phyloP scores from a whole-genome alignment of 2,888 invertebrate species.

The Trissonchulus latispiculum region DNA sequence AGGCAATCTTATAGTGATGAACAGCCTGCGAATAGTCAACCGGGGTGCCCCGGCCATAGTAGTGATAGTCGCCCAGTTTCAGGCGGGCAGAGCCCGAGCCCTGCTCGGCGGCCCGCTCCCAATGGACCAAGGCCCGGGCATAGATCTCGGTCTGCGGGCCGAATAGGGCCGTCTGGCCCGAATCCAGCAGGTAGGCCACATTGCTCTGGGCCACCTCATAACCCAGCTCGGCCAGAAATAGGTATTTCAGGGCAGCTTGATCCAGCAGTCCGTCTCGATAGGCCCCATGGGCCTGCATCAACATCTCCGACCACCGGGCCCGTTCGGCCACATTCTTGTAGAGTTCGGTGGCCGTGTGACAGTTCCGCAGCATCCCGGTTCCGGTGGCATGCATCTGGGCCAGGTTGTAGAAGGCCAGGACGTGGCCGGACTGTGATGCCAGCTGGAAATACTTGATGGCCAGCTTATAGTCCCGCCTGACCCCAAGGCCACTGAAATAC shows the following conservation, averaged over 20 bases:
- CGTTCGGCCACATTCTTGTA: constrained; percentile 97
- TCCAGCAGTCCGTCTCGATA: constrained; percentile 69
- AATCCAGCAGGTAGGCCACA: constrained; percentile 81
- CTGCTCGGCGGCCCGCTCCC: constrained; percentile 86
- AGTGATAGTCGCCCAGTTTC: constrained; percentile 97
- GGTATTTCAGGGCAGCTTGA: constrained; percentile 77
- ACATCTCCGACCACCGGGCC: constrained; percentile 53
- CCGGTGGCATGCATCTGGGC: constrained; percentile 97
- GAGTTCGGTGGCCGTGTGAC: constrained; percentile 85
- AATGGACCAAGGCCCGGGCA: constrained; percentile 75
- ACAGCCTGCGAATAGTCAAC: constrained; percentile 83
- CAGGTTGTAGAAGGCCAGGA: constrained; percentile 87
- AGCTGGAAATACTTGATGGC: constrained; percentile 92
- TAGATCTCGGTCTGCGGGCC: constrained; percentile 60
- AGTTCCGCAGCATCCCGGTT: constrained; percentile 73
- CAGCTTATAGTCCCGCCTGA: constrained; percentile 65
- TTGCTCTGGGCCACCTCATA: constrained; percentile 96
- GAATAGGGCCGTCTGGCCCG: constrained; percentile 58
- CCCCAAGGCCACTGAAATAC: constrained; percentile 65
- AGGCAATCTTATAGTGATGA: constrained; percentile 73
- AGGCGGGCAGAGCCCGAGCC: constrained; percentile 60
- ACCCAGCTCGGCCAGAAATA: constrained; percentile 81
- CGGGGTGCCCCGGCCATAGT: constrained; percentile 88
- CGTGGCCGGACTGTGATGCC: constrained; percentile 94
- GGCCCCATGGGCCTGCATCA: constrained; percentile 82